A percentile compares a stretch with the other conserved stretches of the same genome.
phyloP scores from a whole-genome alignment of 2,113 vertebrate species.

The Phyllostomus hastatus region DNA sequence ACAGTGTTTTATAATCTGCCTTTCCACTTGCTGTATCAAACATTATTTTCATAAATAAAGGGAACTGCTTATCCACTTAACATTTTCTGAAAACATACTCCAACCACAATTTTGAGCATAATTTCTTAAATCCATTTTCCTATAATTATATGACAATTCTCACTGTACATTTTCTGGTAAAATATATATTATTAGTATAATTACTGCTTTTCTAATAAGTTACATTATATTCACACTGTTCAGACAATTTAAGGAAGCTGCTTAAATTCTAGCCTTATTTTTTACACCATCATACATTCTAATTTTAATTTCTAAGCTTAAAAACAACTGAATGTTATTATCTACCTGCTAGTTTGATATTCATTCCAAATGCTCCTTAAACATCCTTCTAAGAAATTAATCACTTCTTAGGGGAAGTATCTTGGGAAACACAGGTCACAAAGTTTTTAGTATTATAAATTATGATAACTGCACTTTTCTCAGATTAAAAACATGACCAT shows the following conservation, averaged over 20 bases:
- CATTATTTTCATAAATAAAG: background rate
- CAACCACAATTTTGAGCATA: conserved; percentile 18
- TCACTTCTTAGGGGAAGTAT: background rate
- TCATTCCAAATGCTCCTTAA: conserved; percentile 20
- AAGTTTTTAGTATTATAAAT: background rate
- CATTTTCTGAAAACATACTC: conserved; percentile 21
- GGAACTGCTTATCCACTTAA: background rate
- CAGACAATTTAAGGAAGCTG: background rate
- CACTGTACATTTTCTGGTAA: background rate
- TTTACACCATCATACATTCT: background rate
- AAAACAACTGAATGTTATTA: background rate
- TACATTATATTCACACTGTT: background rate
- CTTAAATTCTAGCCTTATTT: background rate
- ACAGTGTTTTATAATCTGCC: background rate
- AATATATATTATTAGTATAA: background rate
- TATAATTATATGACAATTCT: background rate
- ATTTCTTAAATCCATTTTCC: background rate
- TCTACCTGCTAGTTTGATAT: background rate
- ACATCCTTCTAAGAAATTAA: background rate
- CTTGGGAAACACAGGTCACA: background rate
- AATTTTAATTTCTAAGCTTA: conserved; percentile 4
- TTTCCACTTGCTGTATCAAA: background rate
- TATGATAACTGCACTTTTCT: background rate
- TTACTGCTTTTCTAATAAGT: background rate
- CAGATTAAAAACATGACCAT: background rate